Evolutionary conservation across 2,113 vertebrate species (phyloP), one percentile per base, ranked within the genome.

Genomic region (Buteo buteo): DNA sequence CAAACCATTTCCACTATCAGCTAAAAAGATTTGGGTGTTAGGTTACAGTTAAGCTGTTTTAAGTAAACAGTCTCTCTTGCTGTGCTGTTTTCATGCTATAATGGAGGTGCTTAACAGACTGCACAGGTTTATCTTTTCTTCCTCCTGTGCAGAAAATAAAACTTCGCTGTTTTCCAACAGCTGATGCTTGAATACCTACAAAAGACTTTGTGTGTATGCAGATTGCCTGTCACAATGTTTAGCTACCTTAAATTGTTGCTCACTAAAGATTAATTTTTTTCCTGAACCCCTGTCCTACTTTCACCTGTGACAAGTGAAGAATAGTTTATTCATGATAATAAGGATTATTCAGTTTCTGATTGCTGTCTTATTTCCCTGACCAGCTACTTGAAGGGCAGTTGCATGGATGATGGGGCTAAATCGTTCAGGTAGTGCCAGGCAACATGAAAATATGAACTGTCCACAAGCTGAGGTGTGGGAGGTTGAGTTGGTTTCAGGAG

Each of bases 11-110:
- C 91, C 64, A 89, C 95, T 85, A 82, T 66, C 79, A 93, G 6
- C 74, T 93, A 55, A 88, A 83, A 86, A 79, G 87, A 76, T 95
- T 85, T 76, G 82, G 44, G 79, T 72, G 70, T 80, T 96, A 44
- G 20, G 55, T 78, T 77, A 38, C 55, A 78, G 62, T 65, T 86
- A 55, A 91, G 76, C 65, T 90, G 44, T 73, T 93, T 93, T 71
- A 94, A 93, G 94, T 64, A 94, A 95, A 70, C 91, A 67, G 16
- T 70, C 59, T 58, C 62, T 76, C 90, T 93, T 42, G 31, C 65
- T 72, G 62, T 49, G 74, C 54, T 82, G 17, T 76, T 97, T 94
- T 95, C 57, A 32, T 91, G 82, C 42, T 78, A 3, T 80, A 92
- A 50, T 57, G 55, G 65, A 85, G 79, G 64, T 70, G 65, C 42